Base-by-base conservation (phyloP, 2,888 invertebrate genomes). In the Drosophila planitibia region DNA sequence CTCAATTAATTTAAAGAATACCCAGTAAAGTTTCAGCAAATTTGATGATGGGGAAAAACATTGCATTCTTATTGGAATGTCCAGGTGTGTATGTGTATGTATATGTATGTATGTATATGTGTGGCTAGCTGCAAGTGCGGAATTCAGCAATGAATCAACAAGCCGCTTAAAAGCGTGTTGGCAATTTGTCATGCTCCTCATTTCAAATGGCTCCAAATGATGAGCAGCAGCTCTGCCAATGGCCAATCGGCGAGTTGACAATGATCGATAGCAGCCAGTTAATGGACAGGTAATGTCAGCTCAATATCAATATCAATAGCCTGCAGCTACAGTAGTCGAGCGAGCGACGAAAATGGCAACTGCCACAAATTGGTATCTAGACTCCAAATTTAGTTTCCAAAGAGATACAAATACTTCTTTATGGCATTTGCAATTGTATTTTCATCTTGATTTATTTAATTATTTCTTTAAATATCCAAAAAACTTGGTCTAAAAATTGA, bases 221-320 rank as follows among this genome's bases (percentile, higher is more conserved):
- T 63, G 63, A 35, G 12, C 30, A 16, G 7, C 37, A 35, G 19
- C 55, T 37, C 52, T 35, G 33, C 10, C 54, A 41, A 53, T 60
- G 51, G 19, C 14, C 58, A 62, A 39, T 47, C 32, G 35, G n/a
- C 14, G 25, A 33, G 41, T 30, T 76, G 68, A 62, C 74, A 62
- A 32, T 78, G 70, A 78, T 78, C 70, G 70, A 78, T 74, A 63
- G 35, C 35, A 3, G 1, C 5, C 28, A n/a, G 41, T 3, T 52
- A 49, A 58, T 49, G 30, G 47, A 28, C 57, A 35, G 59, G n/a
- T 60, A 66, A 61, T 74, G 39, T 68, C 77, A 65, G 28, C 52
- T 59, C 54, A 72, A 73, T 76, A 74, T 59, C 51, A 73, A 77
- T 75, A 79, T 63, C 51, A 4, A 35, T 35, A 35, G 12, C 16